Evolutionary conservation across 2,888 invertebrate genomes (phyloP).

Genomic region (Linnaemya vulpina): DNA sequence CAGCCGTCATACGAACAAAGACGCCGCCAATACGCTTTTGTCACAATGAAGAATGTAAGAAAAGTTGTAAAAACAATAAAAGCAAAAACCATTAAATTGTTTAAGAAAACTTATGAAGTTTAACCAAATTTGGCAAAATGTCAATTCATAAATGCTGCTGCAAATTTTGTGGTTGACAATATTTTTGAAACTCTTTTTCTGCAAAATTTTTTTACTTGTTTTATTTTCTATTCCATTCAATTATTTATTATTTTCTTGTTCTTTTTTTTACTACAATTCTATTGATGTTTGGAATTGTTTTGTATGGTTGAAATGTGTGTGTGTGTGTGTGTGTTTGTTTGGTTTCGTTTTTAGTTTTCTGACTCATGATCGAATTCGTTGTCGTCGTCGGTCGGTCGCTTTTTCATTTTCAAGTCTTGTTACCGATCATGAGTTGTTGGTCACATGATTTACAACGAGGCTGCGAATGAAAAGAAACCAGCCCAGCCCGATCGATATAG

Average conservation of each 20-base stretch:
- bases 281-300: slow-evolving; percentile 64
- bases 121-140: slow-evolving; percentile 73
- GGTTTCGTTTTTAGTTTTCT: slow-evolving; percentile 42
- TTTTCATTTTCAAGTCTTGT: slow-evolving; percentile 53
- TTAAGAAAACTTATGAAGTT: slow-evolving; percentile 71
- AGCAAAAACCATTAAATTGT: slow-evolving; percentile 42
- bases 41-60: slow-evolving; percentile 14
- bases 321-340: not conserved
- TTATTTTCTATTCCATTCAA: no score
- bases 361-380: slow-evolving; percentile 62
- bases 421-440: slow-evolving; percentile 51
- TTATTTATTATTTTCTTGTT: not conserved
- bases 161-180: slow-evolving; percentile 53
- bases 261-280: slow-evolving; percentile 61
- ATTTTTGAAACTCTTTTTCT: slow-evolving; percentile 21
- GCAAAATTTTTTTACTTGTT: not conserved
- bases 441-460: slow-evolving; percentile 41
- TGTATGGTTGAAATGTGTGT: slow-evolving; percentile 12
- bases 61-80: slow-evolving; percentile 23
- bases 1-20: slow-evolving; percentile 10
- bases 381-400: slow-evolving; percentile 41
- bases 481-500: not conserved
- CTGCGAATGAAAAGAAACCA: not conserved
- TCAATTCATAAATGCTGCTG: slow-evolving; percentile 70
- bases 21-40: slow-evolving; percentile 36